Percentiles rank a stretch among this genome's conserved stretches.
phyloP scores from a whole-genome alignment of 1,140 invertebrate genomes.

The Micrasema minimum region DNA sequence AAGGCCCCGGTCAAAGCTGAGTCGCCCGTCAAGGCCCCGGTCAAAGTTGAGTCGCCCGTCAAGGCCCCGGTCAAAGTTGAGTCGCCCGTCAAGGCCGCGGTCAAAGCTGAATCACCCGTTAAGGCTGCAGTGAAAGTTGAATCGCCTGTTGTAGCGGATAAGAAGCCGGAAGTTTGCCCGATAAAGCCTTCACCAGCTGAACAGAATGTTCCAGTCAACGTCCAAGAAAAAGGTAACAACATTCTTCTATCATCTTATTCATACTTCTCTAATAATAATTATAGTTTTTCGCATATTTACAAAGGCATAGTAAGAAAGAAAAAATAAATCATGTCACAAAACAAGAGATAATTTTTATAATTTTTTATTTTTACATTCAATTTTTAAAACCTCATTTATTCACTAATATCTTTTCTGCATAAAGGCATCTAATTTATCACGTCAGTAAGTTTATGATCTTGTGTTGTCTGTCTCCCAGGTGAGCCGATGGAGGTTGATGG shows the following conservation, averaged over 20 bases:
- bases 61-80: slow-evolving; percentile 1
- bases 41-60: background rate
- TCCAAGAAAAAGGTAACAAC: background rate
- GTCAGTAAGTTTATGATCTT: too few species aligned
- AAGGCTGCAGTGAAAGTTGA: slow-evolving; percentile 3
- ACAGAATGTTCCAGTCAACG: background rate
- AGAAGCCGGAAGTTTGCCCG: background rate
- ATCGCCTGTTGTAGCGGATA: background rate
- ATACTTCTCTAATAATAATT: too few species aligned
- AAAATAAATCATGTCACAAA: too few species aligned
- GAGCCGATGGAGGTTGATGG: slow-evolving; percentile 47
- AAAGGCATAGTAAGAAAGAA: too few species aligned
- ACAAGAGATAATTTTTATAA: too few species aligned
- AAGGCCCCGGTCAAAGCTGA: background rate
- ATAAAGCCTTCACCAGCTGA: background rate
- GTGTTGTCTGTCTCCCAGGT: slow-evolving; percentile 11
- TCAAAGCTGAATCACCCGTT: slow-evolving; percentile 1
- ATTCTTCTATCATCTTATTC: too few species aligned
- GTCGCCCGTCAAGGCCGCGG: background rate
- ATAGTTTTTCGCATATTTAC: too few species aligned
- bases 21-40: background rate
- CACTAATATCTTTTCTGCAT: too few species aligned
- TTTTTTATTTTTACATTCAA: too few species aligned
- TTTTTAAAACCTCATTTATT: too few species aligned
- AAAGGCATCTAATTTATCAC: too few species aligned